Evolutionary conservation across 2,888 invertebrate species (phyloP).

Genomic region (Dryadula phaetusa): DNA sequence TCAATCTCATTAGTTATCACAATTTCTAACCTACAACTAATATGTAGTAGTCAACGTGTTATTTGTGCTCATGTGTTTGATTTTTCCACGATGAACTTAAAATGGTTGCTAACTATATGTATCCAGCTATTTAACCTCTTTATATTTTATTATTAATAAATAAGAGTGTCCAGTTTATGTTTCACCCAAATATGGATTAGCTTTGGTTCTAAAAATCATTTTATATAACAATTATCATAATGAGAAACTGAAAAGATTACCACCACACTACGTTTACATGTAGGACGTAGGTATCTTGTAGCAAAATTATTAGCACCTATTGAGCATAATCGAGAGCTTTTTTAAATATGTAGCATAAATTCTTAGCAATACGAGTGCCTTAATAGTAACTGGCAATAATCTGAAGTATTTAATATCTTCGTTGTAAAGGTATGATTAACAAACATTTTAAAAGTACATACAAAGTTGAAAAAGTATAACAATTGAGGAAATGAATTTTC

Average conservation of each 20-base stretch:
- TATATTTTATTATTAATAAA: conserved; percentile 48
- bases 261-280: conserved; percentile 39
- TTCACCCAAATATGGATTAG: conserved; percentile 24
- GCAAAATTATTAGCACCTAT: conserved; percentile 48
- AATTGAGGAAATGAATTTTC: not conserved
- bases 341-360: conserved; percentile 37
- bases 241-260: conserved; percentile 30
- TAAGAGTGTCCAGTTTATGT: conserved; percentile 31
- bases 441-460: conserved; percentile 12
- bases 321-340: conserved; percentile 47
- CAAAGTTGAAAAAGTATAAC: conserved; percentile 6
- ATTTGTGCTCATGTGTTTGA: conserved; percentile 71
- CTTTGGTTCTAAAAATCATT: conserved; percentile 37
- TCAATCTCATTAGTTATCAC: conserved; percentile 83
- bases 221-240: conserved; percentile 22
- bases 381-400: conserved; percentile 39
- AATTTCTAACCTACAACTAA: conserved; percentile 80
- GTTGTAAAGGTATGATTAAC: conserved; percentile 17
- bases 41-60: conserved; percentile 78
- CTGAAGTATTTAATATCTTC: conserved; percentile 2
- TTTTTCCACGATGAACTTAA: conserved; percentile 49
- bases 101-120: conserved; percentile 51
- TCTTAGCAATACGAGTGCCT: conserved; percentile 28
- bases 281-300: conserved; percentile 44
- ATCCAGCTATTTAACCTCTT: conserved; percentile 1